Evolutionary conservation across 1,140 invertebrate species (phyloP).

Genomic region (Nymphalis io): DNA sequence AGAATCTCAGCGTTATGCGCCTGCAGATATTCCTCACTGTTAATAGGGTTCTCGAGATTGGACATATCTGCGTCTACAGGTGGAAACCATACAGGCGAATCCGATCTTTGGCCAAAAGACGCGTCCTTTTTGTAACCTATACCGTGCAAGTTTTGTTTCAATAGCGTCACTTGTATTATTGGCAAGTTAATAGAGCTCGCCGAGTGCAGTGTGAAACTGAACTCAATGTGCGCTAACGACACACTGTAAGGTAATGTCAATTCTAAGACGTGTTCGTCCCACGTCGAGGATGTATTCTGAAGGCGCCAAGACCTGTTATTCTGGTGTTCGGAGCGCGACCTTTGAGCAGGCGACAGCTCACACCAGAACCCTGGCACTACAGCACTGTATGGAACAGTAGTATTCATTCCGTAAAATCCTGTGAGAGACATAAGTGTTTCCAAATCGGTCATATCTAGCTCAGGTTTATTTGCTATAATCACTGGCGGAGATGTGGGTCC

Average conservation of each 20-base stretch:
- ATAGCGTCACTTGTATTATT: constrained; percentile 89
- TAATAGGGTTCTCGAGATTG: constrained; percentile 87
- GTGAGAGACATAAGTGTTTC: constrained; percentile 66
- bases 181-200: constrained; percentile 83
- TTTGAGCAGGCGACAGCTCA: constrained; percentile 93
- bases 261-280: constrained; percentile 96
- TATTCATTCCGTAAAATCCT: constrained; percentile 78
- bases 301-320: constrained; percentile 93
- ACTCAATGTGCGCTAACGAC: constrained; percentile 91
- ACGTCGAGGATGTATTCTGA: constrained; percentile 92
- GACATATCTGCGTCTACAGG: constrained; percentile 75
- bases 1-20: constrained; percentile 94
- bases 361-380: constrained; percentile 96
- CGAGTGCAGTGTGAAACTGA: constrained; percentile 91
- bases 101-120: constrained; percentile 72
- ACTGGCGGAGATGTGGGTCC: constrained; percentile 75
- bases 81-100: constrained; percentile 84
- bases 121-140: constrained; percentile 83
- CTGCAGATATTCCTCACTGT: constrained; percentile 90
- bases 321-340: constrained; percentile 90
- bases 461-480: constrained; percentile 71
- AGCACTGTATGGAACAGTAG: constrained; percentile 87
- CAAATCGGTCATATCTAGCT: constrained; percentile 66
- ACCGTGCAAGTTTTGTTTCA: constrained; percentile 90
- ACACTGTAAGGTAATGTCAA: constrained; percentile 89